phyloP scores from a whole-genome alignment of 1,140 invertebrate species.

The Limonius californicus region DNA sequence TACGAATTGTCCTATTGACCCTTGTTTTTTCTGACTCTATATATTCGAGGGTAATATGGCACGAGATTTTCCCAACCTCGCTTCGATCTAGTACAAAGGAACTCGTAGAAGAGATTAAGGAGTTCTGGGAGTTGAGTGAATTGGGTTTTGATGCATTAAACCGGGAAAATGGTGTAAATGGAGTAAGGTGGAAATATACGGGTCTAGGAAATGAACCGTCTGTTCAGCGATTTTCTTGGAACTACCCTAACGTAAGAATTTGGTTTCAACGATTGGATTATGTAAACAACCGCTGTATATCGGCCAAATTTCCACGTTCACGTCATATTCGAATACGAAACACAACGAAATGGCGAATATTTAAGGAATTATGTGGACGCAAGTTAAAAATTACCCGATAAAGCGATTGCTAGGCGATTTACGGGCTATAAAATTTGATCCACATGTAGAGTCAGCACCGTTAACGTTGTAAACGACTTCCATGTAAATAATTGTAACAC shows the following conservation, averaged over 20 bases:
- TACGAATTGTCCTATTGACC: background rate
- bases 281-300: background rate
- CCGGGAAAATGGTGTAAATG: constrained; percentile 11
- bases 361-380: background rate
- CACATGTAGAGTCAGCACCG: background rate
- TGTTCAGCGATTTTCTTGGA: constrained; percentile 2
- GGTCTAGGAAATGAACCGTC: background rate
- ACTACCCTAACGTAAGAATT: background rate
- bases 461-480: background rate
- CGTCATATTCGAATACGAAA: too few species aligned
- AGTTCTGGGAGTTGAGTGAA: constrained; percentile 3
- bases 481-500: background rate
- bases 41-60: background rate
- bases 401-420: background rate
- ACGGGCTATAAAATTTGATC: background rate
- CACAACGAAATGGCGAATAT: too few species aligned
- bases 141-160: constrained; percentile 13
- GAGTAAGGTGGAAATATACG: constrained; percentile 1
- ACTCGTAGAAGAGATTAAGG: constrained; percentile 4
- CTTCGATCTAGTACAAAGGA: background rate
- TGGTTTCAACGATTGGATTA: background rate
- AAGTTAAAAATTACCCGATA: background rate
- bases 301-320: too few species aligned
- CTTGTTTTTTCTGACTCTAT: background rate
- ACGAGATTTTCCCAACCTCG: background rate